Conservation (phyloP, 2,888 invertebrate genomes). For the Notodonta ziczac region DNA sequence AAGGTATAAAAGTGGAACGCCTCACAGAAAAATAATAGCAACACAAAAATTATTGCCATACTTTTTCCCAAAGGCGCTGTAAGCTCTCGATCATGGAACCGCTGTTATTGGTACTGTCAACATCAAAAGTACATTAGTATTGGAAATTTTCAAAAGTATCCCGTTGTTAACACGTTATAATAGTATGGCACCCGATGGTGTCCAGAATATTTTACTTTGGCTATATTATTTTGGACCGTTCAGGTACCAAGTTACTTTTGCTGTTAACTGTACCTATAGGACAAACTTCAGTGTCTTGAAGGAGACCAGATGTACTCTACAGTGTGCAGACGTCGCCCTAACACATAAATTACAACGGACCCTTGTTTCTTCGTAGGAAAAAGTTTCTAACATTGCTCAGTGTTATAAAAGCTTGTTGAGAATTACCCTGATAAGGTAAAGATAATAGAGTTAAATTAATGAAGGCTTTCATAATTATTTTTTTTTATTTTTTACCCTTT, state of each 20-base stretch:
- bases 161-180: too few relatives aligned
- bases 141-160: too few relatives aligned
- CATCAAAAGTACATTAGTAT: too few relatives aligned
- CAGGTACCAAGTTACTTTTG: too few relatives aligned
- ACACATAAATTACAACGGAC: slow-evolving; percentile 70
- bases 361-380: slow-evolving; percentile 59
- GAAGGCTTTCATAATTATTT: slow-evolving; percentile 20
- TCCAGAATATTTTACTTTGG: too few relatives aligned
- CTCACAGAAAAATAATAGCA: slow-evolving; percentile 28
- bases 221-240: too few relatives aligned
- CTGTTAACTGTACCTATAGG: background rate
- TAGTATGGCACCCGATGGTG: too few relatives aligned
- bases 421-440: slow-evolving; percentile 47
- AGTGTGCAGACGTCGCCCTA: slow-evolving; percentile 46
- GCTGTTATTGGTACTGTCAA: background rate
- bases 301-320: slow-evolving; percentile 64
- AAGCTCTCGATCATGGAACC: slow-evolving; percentile 5
- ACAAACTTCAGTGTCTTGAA: slow-evolving; percentile 48
- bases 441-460: slow-evolving; percentile 40
- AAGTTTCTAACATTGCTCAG: slow-evolving; percentile 55
- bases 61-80: slow-evolving; percentile 24
- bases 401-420: slow-evolving; percentile 52
- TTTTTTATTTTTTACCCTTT: slow-evolving; percentile 21
- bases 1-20: slow-evolving; percentile 11
- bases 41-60: slow-evolving; percentile 9